These are phyloP conservation scores for Myotis yumanensis DNA, from an alignment of 2,113 vertebrate species.

Conservation along the genomic window DNA sequence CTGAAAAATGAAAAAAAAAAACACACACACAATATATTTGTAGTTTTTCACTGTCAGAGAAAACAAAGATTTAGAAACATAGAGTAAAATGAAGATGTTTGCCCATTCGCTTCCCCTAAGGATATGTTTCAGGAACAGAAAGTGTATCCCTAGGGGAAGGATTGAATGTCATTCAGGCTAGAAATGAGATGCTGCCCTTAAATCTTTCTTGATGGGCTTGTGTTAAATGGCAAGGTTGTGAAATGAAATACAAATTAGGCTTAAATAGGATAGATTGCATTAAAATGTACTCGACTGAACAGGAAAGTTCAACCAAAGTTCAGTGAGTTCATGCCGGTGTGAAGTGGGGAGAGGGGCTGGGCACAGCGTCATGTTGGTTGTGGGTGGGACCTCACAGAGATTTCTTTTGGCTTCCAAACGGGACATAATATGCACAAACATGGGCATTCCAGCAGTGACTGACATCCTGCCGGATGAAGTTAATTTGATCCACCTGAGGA, in stretches of 20 bases:
- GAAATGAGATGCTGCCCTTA: conserved; percentile 62
- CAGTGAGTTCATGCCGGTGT: conserved; percentile 67
- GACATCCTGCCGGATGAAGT: conserved; percentile 32
- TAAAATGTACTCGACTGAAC: conserved; percentile 66
- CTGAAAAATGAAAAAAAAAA: neutral
- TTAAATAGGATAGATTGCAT: conserved; percentile 68
- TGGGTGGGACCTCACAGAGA: conserved; percentile 59
- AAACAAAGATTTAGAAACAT: neutral
- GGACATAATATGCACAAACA: conserved; percentile 56
- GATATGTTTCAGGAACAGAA: neutral
- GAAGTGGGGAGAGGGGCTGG: conserved; percentile 37
- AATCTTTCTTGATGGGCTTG: conserved; percentile 62
- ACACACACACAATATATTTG: neutral
- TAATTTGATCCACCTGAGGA: conserved; percentile 72
- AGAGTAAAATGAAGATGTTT: neutral
- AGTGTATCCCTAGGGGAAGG: neutral
- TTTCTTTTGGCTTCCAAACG: conserved; percentile 67
- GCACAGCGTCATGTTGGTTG: conserved; percentile 61
- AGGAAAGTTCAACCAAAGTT: conserved; percentile 83
- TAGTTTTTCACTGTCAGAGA: neutral
- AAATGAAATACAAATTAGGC: conserved; percentile 79
- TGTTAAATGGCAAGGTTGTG: conserved; percentile 73
- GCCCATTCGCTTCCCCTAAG: neutral
- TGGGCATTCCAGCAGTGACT: neutral
- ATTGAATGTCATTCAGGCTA: conserved; percentile 58